These are phyloP conservation scores for Salvelinus alpinus DNA, from an alignment of 2,113 vertebrate species.

Conservation along the genomic window DNA sequence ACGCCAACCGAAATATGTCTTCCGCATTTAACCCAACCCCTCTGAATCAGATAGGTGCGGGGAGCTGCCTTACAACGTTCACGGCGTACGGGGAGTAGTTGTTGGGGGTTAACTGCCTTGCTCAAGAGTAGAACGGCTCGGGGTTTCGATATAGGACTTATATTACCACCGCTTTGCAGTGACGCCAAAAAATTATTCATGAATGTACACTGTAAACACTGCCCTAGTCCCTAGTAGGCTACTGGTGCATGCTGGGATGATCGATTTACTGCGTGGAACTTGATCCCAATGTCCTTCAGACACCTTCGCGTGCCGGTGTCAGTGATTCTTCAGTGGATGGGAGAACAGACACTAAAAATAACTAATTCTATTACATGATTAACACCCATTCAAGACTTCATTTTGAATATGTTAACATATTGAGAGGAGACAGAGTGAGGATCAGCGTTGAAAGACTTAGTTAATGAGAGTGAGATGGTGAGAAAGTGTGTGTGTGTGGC, in stretches of 20 bases:
- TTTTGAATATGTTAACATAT: neutral
- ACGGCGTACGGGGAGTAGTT: too few species aligned
- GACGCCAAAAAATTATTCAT: neutral
- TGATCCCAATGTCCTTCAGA: constrained; percentile 15
- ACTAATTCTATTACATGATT: neutral
- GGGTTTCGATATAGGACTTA: neutral
- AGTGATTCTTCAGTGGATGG: neutral
- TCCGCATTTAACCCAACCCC: too few species aligned
- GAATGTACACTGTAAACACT: neutral
- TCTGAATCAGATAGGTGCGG: too few species aligned
- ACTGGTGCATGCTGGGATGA: neutral
- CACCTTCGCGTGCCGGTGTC: neutral
- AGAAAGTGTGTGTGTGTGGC: neutral
- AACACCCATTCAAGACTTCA: neutral
- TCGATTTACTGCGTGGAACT: neutral
- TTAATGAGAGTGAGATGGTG: neutral
- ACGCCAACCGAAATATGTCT: too few species aligned
- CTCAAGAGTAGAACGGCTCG: too few species aligned
- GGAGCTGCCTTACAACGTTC: too few species aligned
- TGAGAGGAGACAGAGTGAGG: neutral
- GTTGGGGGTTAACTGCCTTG: too few species aligned
- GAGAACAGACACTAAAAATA: constrained; percentile 7
- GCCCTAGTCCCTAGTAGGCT: neutral
- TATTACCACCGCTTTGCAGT: neutral
- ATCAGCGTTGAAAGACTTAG: neutral